Percentiles rank a stretch among this genome's conserved stretches.
Evolutionary conservation across 2,797 vertebrate species (phyloP).

Genomic region (Lutjanus argentimaculatus): DNA sequence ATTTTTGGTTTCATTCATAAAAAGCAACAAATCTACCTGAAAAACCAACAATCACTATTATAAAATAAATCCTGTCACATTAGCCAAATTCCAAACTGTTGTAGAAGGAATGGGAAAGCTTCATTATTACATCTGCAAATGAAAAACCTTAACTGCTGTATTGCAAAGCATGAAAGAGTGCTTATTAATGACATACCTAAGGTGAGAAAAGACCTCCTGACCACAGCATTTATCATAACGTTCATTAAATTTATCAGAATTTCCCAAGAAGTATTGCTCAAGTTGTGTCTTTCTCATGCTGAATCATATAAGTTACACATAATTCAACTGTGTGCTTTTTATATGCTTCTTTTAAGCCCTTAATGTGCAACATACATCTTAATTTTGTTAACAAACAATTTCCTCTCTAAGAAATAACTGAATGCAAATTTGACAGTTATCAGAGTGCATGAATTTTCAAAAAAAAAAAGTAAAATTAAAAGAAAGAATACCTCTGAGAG

Average conservation of each 20-base stretch:
- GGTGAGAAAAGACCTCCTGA: not conserved
- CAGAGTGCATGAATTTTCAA: not conserved
- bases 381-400: not conserved
- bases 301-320: not conserved
- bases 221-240: not conserved
- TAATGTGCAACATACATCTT: not conserved
- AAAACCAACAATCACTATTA: conserved; percentile 1
- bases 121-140: conserved; percentile 12
- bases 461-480: conserved; percentile 30
- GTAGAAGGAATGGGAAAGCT: not conserved
- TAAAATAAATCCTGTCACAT: not conserved
- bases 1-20: not conserved
- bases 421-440: not conserved
- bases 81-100: not conserved
- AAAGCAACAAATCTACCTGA: not conserved
- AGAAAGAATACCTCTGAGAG: conserved; percentile 59
- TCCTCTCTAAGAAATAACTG: not conserved
- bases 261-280: not conserved
- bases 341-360: not conserved
- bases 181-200: conserved; percentile 9
- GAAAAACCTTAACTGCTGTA: not conserved
- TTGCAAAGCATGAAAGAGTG: not conserved
- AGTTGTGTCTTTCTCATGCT: not conserved
- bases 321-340: not conserved
- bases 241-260: not conserved